Percentiles rank a stretch among this genome's conserved stretches.
Conservation (phyloP, 2,797 vertebrate genomes). For the Sebastes cheni region DNA sequence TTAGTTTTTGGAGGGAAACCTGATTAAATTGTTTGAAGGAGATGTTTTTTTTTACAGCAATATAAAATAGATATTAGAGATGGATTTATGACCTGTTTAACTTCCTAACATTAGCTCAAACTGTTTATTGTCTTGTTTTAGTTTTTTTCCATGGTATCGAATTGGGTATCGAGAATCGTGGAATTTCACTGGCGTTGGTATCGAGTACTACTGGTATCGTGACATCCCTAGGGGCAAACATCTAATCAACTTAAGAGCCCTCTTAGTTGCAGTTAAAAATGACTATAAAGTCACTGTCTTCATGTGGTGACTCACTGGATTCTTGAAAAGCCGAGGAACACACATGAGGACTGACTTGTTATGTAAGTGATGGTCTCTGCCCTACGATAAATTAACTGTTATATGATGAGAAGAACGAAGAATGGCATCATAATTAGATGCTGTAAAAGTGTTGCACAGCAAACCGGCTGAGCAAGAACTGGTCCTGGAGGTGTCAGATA, state of each 20-base stretch:
- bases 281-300: neutral
- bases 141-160: too few species aligned
- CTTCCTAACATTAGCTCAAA: too few species aligned
- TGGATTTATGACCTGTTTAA: too few species aligned
- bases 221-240: neutral
- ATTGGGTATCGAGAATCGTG: too few species aligned
- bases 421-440: neutral
- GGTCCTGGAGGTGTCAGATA: neutral
- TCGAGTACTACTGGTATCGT: too few species aligned
- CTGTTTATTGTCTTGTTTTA: too few species aligned
- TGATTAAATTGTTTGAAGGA: too few species aligned
- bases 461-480: conserved; percentile 22
- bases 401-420: neutral
- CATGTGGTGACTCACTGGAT: conserved; percentile 5
- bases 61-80: too few species aligned
- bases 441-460: neutral
- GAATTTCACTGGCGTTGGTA: too few species aligned
- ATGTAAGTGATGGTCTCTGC: neutral
- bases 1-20: too few species aligned
- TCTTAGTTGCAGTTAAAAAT: neutral
- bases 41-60: too few species aligned
- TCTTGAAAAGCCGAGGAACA: neutral
- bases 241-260: neutral
- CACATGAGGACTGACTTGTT: neutral
- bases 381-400: neutral